phyloP scores from a whole-genome alignment of 1,140 invertebrate species.

The Lordiphosa stackelbergi region DNA sequence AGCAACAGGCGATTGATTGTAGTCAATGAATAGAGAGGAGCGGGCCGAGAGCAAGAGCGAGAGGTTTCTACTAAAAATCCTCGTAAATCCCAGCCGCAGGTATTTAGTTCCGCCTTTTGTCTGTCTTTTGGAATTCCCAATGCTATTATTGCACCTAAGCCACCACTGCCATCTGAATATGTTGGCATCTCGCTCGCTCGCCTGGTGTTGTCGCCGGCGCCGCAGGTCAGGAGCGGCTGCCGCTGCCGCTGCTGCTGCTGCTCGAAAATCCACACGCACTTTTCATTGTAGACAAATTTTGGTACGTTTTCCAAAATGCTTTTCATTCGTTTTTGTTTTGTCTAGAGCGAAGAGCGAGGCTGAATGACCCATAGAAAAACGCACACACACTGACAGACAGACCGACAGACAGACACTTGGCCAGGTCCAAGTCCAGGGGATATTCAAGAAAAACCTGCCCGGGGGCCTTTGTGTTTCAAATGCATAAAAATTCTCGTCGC shows the following conservation, averaged over 20 bases:
- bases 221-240: slow-evolving; percentile 56
- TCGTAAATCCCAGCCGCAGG: slow-evolving; percentile 74
- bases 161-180: slow-evolving; percentile 30
- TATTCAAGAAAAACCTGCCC: slow-evolving; percentile 29
- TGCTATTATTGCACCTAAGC: slow-evolving; percentile 74
- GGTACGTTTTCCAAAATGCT: not conserved
- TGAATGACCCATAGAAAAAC: slow-evolving; percentile 23
- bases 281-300: slow-evolving; percentile 35
- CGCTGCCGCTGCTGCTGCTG: slow-evolving; percentile 15
- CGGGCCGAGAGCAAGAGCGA: not conserved
- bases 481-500: slow-evolving; percentile 19
- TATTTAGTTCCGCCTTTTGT: slow-evolving; percentile 75
- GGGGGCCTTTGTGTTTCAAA: slow-evolving; percentile 52
- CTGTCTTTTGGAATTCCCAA: slow-evolving; percentile 66
- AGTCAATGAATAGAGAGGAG: slow-evolving; percentile 17
- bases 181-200: not conserved
- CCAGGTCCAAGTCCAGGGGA: slow-evolving; percentile 12
- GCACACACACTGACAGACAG: not conserved
- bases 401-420: slow-evolving; percentile 28
- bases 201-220: slow-evolving; percentile 53
- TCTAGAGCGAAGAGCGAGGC: not conserved
- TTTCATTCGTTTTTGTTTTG: slow-evolving; percentile 24
- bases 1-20: slow-evolving; percentile 5
- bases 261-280: slow-evolving; percentile 51
- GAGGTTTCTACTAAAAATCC: slow-evolving; percentile 14